A percentile compares a stretch with the other conserved stretches of the same genome.
These are phyloP conservation scores for Artibeus jamaicensis DNA, from an alignment of 2,797 vertebrate species.

Conservation along the genomic window DNA sequence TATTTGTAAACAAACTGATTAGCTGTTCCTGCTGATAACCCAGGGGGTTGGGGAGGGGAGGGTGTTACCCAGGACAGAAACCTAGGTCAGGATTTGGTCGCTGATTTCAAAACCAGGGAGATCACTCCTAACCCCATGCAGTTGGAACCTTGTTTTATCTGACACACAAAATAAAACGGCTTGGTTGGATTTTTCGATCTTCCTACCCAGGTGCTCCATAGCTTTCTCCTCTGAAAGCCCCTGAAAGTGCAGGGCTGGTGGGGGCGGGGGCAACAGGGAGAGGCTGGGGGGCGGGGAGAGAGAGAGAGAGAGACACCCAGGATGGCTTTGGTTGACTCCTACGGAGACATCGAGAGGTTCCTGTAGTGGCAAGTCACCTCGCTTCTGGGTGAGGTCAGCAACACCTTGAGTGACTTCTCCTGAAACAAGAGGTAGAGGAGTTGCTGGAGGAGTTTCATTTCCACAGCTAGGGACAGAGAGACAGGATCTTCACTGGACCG, in stretches of 20 bases:
- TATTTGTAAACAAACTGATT: constrained; percentile 54
- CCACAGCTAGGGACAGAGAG: background rate
- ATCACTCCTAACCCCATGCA: background rate
- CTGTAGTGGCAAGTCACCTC: background rate
- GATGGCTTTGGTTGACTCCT: background rate
- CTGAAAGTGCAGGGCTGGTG: background rate
- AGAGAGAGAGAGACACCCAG: too few relatives aligned
- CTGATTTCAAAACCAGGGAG: background rate
- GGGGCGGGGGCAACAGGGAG: too few relatives aligned
- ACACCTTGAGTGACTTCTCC: background rate
- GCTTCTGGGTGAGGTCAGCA: background rate
- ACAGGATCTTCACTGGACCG: background rate
- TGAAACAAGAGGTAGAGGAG: background rate
- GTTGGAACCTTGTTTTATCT: background rate
- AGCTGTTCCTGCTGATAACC: constrained; percentile 42
- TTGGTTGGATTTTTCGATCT: background rate
- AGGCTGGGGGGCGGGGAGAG: background rate
- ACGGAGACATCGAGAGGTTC: background rate
- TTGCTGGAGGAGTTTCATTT: background rate
- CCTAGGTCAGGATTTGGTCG: background rate
- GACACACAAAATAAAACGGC: background rate
- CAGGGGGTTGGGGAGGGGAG: background rate
- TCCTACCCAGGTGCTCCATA: background rate
- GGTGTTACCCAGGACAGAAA: background rate
- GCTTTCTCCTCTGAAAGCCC: background rate